phyloP scores from a whole-genome alignment of 2,797 vertebrate species.

The Sphenopsis melanotis region DNA sequence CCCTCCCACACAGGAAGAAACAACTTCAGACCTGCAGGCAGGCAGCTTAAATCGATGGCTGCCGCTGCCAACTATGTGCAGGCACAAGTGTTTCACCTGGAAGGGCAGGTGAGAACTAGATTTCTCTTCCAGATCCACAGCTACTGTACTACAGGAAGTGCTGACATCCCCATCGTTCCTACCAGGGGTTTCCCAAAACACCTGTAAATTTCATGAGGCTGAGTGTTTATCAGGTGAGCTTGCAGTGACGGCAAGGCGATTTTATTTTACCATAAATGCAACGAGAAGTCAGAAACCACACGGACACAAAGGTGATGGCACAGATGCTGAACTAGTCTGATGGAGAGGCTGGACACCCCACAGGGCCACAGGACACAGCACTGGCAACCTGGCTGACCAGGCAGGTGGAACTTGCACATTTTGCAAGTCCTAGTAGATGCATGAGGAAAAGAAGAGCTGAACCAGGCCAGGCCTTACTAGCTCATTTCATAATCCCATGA shows the following conservation, averaged over 20 bases:
- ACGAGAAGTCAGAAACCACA: background rate
- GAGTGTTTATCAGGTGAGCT: background rate
- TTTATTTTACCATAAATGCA: background rate
- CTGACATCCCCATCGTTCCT: background rate
- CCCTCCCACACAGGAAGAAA: background rate
- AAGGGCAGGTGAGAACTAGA: background rate
- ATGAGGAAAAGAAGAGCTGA: background rate
- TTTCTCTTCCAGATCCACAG: background rate
- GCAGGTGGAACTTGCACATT: background rate
- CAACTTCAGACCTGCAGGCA: background rate
- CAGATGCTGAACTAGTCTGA: background rate
- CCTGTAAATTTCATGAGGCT: background rate
- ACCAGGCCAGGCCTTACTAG: background rate
- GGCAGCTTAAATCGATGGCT: background rate
- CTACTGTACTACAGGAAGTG: background rate
- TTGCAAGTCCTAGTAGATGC: background rate
- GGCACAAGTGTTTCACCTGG: background rate
- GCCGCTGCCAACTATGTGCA: fast-evolving
- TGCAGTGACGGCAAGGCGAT: fast-evolving
- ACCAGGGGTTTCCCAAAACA: background rate
- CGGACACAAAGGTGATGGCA: fast-evolving
- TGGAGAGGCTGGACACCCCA: background rate
- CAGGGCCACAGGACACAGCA: fast-evolving
- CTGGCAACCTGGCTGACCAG: fast-evolving
- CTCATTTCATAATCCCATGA: background rate